Conservation (phyloP, 2,797 vertebrate genomes). For the Syncerus caffer region DNA sequence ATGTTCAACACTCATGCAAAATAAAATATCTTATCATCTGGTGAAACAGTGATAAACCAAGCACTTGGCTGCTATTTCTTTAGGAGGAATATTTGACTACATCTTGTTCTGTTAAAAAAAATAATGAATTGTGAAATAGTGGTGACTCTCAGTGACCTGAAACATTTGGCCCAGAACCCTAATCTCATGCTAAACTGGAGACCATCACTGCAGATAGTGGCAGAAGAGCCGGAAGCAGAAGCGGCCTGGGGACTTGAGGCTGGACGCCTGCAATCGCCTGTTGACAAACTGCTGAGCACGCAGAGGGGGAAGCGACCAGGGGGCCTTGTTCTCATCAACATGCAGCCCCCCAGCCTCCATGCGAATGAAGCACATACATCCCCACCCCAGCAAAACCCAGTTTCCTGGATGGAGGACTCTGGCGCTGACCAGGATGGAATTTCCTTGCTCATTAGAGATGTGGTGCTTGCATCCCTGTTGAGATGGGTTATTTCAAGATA, state of each 20-base stretch:
- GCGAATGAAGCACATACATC: not conserved
- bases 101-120: not conserved
- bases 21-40: not conserved
- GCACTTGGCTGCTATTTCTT: not conserved
- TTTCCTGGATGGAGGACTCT: not conserved
- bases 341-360: not conserved
- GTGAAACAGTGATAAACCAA: not conserved
- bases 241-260: no score
- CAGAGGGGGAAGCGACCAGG: not conserved
- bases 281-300: not conserved
- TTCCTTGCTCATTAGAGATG: not conserved
- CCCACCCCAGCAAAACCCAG: not conserved
- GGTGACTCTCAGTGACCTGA: not conserved
- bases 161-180: not conserved
- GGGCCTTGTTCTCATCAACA: no score
- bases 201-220: not conserved
- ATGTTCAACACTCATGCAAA: not conserved
- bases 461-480: not conserved
- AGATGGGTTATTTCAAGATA: not conserved
- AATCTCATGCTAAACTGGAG: not conserved
- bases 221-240: not conserved
- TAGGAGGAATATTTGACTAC: not conserved
- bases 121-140: not conserved
- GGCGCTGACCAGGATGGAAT: not conserved
- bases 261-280: not conserved